Conservation (phyloP, 2,888 invertebrate species). For the Glaucopsyche alexis region DNA sequence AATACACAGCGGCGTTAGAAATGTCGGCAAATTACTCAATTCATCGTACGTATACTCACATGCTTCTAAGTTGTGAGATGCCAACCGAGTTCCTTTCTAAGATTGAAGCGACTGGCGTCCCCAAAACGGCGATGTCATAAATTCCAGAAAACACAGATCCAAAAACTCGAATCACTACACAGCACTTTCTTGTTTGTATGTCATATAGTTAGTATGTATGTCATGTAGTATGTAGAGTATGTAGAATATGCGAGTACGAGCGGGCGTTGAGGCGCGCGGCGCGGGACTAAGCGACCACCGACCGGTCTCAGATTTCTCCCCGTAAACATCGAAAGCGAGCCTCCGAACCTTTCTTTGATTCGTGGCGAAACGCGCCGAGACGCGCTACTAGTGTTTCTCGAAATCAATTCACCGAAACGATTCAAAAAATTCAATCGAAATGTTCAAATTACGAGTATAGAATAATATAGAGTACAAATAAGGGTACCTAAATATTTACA, state of each 20-base stretch:
- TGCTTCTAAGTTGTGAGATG: slow-evolving; percentile 39
- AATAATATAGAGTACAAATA: too few relatives aligned
- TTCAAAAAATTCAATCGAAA: too few relatives aligned
- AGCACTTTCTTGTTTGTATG: slow-evolving; percentile 39
- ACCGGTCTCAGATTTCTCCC: slow-evolving; percentile 77
- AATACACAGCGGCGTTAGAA: neutral
- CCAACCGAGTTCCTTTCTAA: slow-evolving; percentile 44
- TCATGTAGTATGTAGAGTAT: neutral
- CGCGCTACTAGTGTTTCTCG: slow-evolving; percentile 52
- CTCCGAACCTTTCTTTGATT: slow-evolving; percentile 70
- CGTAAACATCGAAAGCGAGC: slow-evolving; percentile 77
- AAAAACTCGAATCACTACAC: slow-evolving; percentile 58
- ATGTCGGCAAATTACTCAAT: neutral
- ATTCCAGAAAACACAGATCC: slow-evolving; percentile 57
- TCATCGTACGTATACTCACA: slow-evolving; percentile 24
- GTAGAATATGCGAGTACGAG: slow-evolving; percentile 42
- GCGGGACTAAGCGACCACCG: slow-evolving; percentile 54
- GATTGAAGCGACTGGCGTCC: slow-evolving; percentile 47
- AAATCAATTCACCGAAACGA: neutral
- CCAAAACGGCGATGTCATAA: slow-evolving; percentile 56
- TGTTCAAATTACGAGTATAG: too few relatives aligned
- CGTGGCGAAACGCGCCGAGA: slow-evolving; percentile 61
- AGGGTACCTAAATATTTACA: too few relatives aligned
- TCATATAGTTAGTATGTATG: slow-evolving; percentile 23
- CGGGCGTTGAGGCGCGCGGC: slow-evolving; percentile 51